Conservation (phyloP, 2,797 vertebrate species). For the Bovichtus diacanthus region DNA sequence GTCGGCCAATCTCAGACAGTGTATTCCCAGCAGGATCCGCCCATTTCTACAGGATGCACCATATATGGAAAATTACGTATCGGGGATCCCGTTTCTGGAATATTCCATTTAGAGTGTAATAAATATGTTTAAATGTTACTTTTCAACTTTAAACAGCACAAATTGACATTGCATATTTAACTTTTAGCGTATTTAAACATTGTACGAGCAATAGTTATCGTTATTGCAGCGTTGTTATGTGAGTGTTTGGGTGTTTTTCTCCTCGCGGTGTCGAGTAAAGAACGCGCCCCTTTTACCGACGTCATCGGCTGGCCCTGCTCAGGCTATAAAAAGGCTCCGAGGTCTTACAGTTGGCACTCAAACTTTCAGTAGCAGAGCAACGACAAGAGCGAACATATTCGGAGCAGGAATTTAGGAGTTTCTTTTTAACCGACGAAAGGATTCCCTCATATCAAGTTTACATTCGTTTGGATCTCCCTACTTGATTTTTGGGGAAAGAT, state of each 20-base stretch:
- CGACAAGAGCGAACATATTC: neutral
- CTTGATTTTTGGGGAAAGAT: conserved; percentile 57
- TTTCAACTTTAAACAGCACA: neutral
- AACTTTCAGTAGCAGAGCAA: conserved; percentile 66
- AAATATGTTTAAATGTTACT: neutral
- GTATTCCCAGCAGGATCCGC: conserved; percentile 81
- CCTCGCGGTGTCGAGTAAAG: neutral
- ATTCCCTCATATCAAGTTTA: conserved; percentile 45
- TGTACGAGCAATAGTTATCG: rapidly evolving
- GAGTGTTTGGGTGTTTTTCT: conserved; percentile 42
- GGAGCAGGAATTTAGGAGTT: conserved; percentile 17
- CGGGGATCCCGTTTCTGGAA: conserved; percentile 91
- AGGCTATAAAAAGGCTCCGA: conserved; percentile 63
- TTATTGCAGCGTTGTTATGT: conserved; percentile 27
- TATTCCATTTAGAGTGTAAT: conserved; percentile 65
- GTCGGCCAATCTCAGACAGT: conserved; percentile 62
- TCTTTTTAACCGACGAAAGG: conserved; percentile 40
- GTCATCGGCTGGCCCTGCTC: conserved; percentile 38
- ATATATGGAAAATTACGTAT: conserved; percentile 96
- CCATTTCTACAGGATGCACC: conserved; percentile 94
- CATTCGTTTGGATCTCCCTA: conserved; percentile 47
- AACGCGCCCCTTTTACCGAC: conserved; percentile 23
- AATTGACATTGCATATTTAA: rapidly evolving
- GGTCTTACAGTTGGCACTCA: conserved; percentile 50
- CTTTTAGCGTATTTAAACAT: rapidly evolving